phyloP scores from a whole-genome alignment of 2,113 vertebrate species.

The Ceyx cyanopectus region DNA sequence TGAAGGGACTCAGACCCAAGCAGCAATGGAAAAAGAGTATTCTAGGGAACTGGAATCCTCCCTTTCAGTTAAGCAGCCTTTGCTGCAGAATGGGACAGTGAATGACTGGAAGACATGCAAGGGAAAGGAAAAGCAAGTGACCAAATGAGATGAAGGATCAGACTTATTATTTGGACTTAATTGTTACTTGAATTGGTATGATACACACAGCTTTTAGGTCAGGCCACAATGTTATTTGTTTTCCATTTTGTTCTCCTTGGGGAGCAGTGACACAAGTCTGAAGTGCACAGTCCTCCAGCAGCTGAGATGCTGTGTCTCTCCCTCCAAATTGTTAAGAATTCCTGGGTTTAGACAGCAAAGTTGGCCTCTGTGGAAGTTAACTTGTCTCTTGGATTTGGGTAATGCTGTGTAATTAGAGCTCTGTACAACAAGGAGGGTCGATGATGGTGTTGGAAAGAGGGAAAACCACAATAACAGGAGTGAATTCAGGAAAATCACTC shows the following conservation, averaged over 20 bases:
- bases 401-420: background rate
- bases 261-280: background rate
- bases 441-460: background rate
- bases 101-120: background rate
- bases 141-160: background rate
- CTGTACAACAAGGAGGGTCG: background rate
- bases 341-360: background rate
- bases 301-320: background rate
- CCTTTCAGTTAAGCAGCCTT: background rate
- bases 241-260: background rate
- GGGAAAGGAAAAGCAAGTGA: background rate
- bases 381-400: background rate
- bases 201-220: background rate
- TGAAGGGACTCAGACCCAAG: background rate
- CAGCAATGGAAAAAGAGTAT: background rate
- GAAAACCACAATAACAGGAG: background rate
- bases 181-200: background rate
- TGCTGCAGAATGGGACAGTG: background rate
- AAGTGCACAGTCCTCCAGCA: background rate
- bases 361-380: background rate
- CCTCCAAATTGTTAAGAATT: background rate
- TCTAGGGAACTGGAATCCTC: background rate
- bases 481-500: background rate
- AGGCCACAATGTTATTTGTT: background rate
- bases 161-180: background rate